These are phyloP conservation scores for Acanthurus tractus DNA, from an alignment of 2,797 vertebrate genomes.

Conservation along the genomic window DNA sequence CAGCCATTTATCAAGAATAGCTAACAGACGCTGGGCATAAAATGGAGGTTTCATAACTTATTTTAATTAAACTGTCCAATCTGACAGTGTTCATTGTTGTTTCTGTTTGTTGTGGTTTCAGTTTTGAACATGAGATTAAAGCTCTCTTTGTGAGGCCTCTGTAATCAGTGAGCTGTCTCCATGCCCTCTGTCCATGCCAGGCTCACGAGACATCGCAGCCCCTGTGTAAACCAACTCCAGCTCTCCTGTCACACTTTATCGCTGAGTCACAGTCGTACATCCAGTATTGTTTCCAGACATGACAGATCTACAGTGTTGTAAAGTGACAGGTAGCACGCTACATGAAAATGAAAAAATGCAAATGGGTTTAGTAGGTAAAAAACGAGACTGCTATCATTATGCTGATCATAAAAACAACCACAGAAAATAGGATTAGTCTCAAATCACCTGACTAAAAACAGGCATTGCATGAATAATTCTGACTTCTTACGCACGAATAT, in stretches of 20 bases:
- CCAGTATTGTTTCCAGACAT: slow-evolving; percentile 51
- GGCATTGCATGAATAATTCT: slow-evolving; percentile 39
- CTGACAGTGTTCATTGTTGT: slow-evolving; percentile 66
- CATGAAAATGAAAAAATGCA: slow-evolving; percentile 12
- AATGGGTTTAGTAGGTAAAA: slow-evolving; percentile 20
- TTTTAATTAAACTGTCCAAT: slow-evolving; percentile 76
- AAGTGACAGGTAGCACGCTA: slow-evolving; percentile 46
- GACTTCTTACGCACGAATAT: slow-evolving; percentile 33
- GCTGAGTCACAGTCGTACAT: slow-evolving; percentile 62
- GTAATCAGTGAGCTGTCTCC: slow-evolving; percentile 70
- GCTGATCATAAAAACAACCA: slow-evolving; percentile 39
- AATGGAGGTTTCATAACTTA: slow-evolving; percentile 54
- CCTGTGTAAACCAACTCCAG: slow-evolving; percentile 45
- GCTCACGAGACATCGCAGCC: slow-evolving; percentile 50
- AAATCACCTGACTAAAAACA: slow-evolving; percentile 54
- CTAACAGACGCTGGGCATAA: slow-evolving; percentile 20
- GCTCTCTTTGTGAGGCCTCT: slow-evolving; percentile 64
- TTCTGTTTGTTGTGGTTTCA: slow-evolving; percentile 77
- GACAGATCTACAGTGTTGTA: slow-evolving; percentile 29
- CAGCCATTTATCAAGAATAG: slow-evolving; percentile 39
- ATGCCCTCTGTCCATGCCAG: slow-evolving; percentile 52
- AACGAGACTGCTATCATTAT: slow-evolving; percentile 30
- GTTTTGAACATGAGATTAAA: slow-evolving; percentile 72
- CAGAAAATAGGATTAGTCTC: slow-evolving; percentile 35
- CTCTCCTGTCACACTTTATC: slow-evolving; percentile 54